Base-by-base conservation (phyloP, 1,140 invertebrate genomes). In the Babylonia areolata region DNA sequence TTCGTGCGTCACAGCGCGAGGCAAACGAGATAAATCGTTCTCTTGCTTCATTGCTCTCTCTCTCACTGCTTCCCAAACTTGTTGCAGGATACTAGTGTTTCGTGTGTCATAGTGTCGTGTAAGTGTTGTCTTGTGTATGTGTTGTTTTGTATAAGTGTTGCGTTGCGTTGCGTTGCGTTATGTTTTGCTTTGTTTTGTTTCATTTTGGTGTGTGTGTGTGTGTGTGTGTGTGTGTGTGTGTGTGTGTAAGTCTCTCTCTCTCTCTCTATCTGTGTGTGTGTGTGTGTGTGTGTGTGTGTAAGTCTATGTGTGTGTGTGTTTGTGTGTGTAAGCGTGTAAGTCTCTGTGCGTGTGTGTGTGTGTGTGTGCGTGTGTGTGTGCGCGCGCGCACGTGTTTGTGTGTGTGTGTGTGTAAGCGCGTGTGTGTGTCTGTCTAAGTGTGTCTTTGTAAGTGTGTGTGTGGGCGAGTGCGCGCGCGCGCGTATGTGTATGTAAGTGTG, bases 331-430 rank as follows among this genome's bases (percentile, higher is more conserved):
- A 2, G 71, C 35, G 71, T 5, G 71, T 73, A n/a, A n/a, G n/a
- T 64, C 20, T 64, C 20, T 64, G 12, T 64, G 58, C 28, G 2
- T 64, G 58, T 64, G 58, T 64, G 58, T 64, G 58, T 64, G 58
- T 64, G 58, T 64, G 58, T 64, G 58, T 64, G 58, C 28, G 58
- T 64, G 58, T 64, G 58, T 64, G 58, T 64, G 58, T 11, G 58
- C 28, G 58, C 2, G 58, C 28, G 58, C 28, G 58, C 28, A 23
- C 28, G 58, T 64, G 58, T 23, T 12, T 64, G 58, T 23, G 58
- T 64, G 58, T 23, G 58, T 73, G 71, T 35, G 71, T 73, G 71
- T 11, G 71, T 73, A 20, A 2, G 71, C 35, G 71, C 11, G 71
- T 73, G 71, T 5, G 71, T 73, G 71, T 35, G 71, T 33, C 3